Evolutionary conservation across 2,113 vertebrate species (phyloP).

Genomic region (Bos javanicus): DNA sequence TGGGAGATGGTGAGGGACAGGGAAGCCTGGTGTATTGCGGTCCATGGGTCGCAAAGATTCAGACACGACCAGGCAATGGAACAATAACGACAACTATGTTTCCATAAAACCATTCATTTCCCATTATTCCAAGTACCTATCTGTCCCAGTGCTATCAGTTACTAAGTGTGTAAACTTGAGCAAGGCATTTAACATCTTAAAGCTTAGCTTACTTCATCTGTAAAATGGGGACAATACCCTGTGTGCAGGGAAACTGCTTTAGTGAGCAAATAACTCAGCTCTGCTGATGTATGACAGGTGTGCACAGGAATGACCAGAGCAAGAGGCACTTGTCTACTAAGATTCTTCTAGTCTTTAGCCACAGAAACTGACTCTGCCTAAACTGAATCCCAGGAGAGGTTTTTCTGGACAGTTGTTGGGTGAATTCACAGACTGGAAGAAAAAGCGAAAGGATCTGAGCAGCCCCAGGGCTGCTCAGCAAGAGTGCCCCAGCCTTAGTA

Average conservation of each 20-base stretch:
- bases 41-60: not conserved
- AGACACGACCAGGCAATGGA: not conserved
- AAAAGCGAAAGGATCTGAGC: not conserved
- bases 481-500: not conserved
- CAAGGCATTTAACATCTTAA: not conserved
- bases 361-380: not conserved
- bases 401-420: not conserved
- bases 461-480: not conserved
- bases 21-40: not conserved
- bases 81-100: not conserved
- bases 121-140: not conserved
- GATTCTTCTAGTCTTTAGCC: not conserved
- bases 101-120: not conserved
- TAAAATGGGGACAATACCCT: not conserved
- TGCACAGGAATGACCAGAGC: not conserved
- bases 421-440: not conserved
- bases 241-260: not conserved
- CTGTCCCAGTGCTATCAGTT: not conserved
- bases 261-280: not conserved
- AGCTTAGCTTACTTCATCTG: not conserved
- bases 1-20: not conserved
- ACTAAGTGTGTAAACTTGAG: not conserved
- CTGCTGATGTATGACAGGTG: not conserved
- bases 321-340: not conserved
- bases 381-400: not conserved